Evolutionary conservation across 1,140 invertebrate genomes (phyloP), one percentile per base, ranked within the genome.

Genomic region (Trachymyrmex septentrionalis): DNA sequence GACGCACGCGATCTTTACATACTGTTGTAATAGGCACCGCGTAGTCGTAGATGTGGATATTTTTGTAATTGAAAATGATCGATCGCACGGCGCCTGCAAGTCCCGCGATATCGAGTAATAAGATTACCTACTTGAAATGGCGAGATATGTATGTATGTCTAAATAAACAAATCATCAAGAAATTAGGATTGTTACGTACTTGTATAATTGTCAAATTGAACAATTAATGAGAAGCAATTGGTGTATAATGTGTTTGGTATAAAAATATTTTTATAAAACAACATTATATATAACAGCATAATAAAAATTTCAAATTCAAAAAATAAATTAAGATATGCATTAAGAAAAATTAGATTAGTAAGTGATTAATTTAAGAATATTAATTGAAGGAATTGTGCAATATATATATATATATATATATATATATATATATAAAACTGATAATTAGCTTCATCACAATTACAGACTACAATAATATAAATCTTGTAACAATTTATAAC

Each of bases 21-120:
- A 77, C 24, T 59, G 57, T 27, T 57, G 55, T 69, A 67, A 64
- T 67, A 82, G 80, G 66, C 64, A 63, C 55, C 14, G 61, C 24
- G 66, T 69, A 59, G 48, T 53, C 53, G 64, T 21, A 27, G 82
- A 76, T 61, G 71, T 61, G 71, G 82, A 75, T 89, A 88, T 88
- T 89, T 88, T 86, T 90, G 84, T 86, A 90, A 90, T 90, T 90
- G 88, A 89, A 90, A 89, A 72, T 86, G 67, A 90, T 89, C 77
- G 88, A 86, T 90, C 71, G 72, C 64, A 66, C n/a, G 53, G 55
- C 67, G 63, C 73, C 59, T 30, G 69, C 71, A 30, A 69, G 87
- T 67, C 57, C 27, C 71, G 19, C 55, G 30, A 38, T 30, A 64
- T 10, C 12, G 34, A 50, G 61, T 86, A 88, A 89, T 86, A 27